These are phyloP conservation scores for Anneissia japonica DNA, from an alignment of 35 echinoderm and acorn worm genomes.

Conservation along the genomic window DNA sequence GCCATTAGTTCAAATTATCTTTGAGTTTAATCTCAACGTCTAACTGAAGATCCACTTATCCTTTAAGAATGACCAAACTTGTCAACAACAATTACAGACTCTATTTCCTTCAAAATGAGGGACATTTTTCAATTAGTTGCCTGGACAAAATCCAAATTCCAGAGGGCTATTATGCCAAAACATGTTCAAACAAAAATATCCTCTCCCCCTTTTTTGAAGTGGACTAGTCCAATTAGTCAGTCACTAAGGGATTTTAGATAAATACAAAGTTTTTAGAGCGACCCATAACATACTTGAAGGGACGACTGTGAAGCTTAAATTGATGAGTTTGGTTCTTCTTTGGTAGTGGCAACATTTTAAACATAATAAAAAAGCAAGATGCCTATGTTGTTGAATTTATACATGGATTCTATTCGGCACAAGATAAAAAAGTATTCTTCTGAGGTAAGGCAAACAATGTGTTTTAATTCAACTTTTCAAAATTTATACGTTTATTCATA, in stretches of 20 bases:
- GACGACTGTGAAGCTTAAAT: neutral
- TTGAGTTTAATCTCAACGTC: neutral
- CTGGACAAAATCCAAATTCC: neutral
- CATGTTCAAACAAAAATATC: no score
- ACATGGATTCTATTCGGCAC: neutral
- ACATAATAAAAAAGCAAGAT: neutral
- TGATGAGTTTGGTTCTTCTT: no score
- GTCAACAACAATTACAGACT: neutral
- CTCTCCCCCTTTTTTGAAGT: neutral
- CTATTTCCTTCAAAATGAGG: neutral
- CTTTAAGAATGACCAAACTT: neutral
- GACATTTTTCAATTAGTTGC: neutral
- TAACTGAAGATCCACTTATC: neutral
- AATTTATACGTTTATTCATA: no score
- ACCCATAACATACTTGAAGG: neutral
- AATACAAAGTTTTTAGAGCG: neutral
- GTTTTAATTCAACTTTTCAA: no score
- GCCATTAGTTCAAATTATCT: neutral
- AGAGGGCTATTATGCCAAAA: neutral
- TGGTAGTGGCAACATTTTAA: neutral
- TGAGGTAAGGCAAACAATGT: neutral
- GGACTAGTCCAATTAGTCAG: neutral
- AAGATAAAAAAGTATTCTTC: neutral
- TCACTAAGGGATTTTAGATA: neutral
- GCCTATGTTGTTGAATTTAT: neutral